Evolutionary conservation across 2,888 invertebrate genomes (phyloP).

Genomic region (Hypselothyrea guttata): DNA sequence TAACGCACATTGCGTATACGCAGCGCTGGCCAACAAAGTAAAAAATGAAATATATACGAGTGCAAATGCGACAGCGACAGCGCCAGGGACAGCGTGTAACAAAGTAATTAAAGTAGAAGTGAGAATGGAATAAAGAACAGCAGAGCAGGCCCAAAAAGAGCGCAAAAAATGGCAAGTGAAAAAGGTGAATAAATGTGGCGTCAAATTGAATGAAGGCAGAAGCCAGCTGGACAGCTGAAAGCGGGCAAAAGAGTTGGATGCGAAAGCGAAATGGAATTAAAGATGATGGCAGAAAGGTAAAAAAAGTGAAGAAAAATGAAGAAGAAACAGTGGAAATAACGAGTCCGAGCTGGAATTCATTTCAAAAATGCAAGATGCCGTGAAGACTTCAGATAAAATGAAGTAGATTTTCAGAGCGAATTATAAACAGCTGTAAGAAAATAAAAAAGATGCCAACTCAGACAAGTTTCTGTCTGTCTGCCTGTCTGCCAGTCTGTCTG

Average conservation of each 20-base stretch:
- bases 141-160: conserved; percentile 14
- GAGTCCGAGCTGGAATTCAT: conserved; percentile 41
- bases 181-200: conserved; percentile 68
- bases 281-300: conserved; percentile 24
- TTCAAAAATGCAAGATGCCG: conserved; percentile 73
- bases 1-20: conserved; percentile 50
- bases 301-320: not conserved
- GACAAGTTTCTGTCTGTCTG: conserved; percentile 23
- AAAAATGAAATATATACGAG: conserved; percentile 8
- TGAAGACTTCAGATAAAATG: conserved; percentile 73
- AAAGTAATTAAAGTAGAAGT: conserved; percentile 59
- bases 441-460: conserved; percentile 48
- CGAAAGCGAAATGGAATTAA: conserved; percentile 28
- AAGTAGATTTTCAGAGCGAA: conserved; percentile 66
- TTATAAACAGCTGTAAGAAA: conserved; percentile 60
- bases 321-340: not conserved
- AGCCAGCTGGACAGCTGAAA: conserved; percentile 27
- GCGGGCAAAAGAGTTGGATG: conserved; percentile 20
- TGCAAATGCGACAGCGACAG: not conserved
- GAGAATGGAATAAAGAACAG: conserved; percentile 11
- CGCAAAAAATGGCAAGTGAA: not conserved
- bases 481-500: not conserved
- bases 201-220: conserved; percentile 66
- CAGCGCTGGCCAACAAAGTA: conserved; percentile 9
- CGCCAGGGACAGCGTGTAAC: conserved; percentile 23